These are phyloP conservation scores for Platyrinchus mystaceus DNA, from an alignment of 2,797 vertebrate genomes.

Conservation along the genomic window DNA sequence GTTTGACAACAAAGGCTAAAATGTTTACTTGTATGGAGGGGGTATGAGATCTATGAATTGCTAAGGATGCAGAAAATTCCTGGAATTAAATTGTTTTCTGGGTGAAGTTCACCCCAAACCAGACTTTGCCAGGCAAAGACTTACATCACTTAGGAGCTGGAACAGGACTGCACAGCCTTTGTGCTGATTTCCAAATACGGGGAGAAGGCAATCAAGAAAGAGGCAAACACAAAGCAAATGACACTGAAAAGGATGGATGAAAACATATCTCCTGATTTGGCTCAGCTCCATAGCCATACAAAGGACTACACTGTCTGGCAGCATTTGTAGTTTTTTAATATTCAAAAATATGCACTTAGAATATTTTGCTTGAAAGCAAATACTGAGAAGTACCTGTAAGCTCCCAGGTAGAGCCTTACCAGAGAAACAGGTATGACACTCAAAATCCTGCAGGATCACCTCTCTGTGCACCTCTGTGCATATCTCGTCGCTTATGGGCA, in stretches of 20 bases:
- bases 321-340: background rate
- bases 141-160: background rate
- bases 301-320: background rate
- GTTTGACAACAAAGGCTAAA: background rate
- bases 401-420: background rate
- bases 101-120: background rate
- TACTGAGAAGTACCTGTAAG: background rate
- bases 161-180: background rate
- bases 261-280: slow-evolving; percentile 16
- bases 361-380: background rate
- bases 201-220: background rate
- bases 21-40: background rate
- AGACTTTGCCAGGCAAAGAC: background rate
- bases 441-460: background rate
- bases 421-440: background rate
- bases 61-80: background rate
- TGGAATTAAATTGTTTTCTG: background rate
- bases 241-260: background rate
- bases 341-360: background rate
- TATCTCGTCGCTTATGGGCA: background rate
- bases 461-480: background rate
- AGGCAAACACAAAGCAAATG: background rate
- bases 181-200: background rate
- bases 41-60: background rate
- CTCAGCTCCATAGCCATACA: background rate